phyloP scores from a whole-genome alignment of 2,113 vertebrate species.

The Corydoras maculifer region DNA sequence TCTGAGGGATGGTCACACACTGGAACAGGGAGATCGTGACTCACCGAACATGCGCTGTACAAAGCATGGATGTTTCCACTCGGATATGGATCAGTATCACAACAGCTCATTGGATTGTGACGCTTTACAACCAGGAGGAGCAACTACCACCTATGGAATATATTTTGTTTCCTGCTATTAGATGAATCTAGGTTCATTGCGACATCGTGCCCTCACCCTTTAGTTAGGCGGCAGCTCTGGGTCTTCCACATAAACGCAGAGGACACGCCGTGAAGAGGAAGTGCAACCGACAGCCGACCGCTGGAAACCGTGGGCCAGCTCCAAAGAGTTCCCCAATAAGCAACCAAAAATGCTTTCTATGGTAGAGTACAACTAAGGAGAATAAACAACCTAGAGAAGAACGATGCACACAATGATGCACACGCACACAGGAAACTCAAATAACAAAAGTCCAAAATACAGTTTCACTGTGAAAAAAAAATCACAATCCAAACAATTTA shows the following conservation, averaged over 20 bases:
- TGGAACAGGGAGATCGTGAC: neutral
- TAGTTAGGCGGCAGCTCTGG: slow-evolving; percentile 30
- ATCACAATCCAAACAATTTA: too few species aligned
- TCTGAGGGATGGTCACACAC: slow-evolving; percentile 55
- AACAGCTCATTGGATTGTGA: slow-evolving; percentile 20
- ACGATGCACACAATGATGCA: slow-evolving; percentile 3
- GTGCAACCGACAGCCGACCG: slow-evolving; percentile 17
- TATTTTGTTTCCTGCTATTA: slow-evolving; percentile 30
- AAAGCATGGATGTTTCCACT: slow-evolving; percentile 23
- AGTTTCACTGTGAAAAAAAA: too few species aligned
- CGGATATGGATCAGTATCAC: slow-evolving; percentile 12
- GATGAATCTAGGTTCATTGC: slow-evolving; percentile 21
- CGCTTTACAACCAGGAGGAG: slow-evolving; percentile 28
- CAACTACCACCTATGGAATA: slow-evolving; percentile 20
- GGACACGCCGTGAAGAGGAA: slow-evolving; percentile 18
- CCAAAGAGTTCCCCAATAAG: slow-evolving; percentile 34
- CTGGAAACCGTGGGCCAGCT: slow-evolving; percentile 35
- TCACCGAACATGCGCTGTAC: slow-evolving; percentile 8
- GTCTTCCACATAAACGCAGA: slow-evolving; percentile 42
- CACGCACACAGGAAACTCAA: slow-evolving; percentile 1
- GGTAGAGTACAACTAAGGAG: neutral
- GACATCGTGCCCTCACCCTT: slow-evolving; percentile 39
- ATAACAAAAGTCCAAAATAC: too few species aligned
- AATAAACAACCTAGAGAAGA: neutral
- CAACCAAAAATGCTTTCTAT: slow-evolving; percentile 24